Base-by-base conservation (phyloP, 2,113 vertebrate species). In the Paradoxurus hermaphroditus region DNA sequence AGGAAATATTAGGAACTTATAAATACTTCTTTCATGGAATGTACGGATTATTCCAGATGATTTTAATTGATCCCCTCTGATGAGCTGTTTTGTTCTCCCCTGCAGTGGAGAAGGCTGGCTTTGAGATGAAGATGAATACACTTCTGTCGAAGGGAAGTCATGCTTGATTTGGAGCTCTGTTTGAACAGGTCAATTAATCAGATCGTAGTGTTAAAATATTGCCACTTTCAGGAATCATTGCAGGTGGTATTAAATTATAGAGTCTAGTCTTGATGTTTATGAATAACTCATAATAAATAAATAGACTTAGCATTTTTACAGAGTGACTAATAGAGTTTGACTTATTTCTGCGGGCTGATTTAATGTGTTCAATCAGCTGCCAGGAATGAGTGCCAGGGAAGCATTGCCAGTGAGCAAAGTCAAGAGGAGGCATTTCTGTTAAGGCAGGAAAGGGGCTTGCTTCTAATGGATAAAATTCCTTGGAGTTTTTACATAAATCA, bases 241-340 rank as follows among this genome's bases (percentile, higher is more conserved):
- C 95, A 98, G 97, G 97, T 98, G 95, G 96, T 63, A 79, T 97
- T 98, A 96, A 98, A 97, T 98, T 97, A 97, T 96, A 83, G 89
- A 96, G 96, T 97, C 77, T 95, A 36, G 59, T 97, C 95, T 56
- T 97, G 94, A 96, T 98, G 95, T 98, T 98, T 98, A 97, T 97
- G 95, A 98, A 95, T 98, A 97, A 97, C 98, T 98, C 97, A 96
- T 98, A 97, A 97, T 97, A 97, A 98, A 97, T 97, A 98, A 98
- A 96, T 96, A 98, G 96, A 91, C 92, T 94, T 95, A 97, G 92
- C 88, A 81, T 98, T 97, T 98, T 97, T 97, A 97, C 95, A 97
- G 90, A 94, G 95, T 98, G 97, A 97, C 97, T 97, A 97, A 98
- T 97, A 96, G 96, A 91, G 81, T 96, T 86, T 97, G 95, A 97